Conservation (phyloP, 2,797 vertebrate genomes). For the Nothura maculosa region DNA sequence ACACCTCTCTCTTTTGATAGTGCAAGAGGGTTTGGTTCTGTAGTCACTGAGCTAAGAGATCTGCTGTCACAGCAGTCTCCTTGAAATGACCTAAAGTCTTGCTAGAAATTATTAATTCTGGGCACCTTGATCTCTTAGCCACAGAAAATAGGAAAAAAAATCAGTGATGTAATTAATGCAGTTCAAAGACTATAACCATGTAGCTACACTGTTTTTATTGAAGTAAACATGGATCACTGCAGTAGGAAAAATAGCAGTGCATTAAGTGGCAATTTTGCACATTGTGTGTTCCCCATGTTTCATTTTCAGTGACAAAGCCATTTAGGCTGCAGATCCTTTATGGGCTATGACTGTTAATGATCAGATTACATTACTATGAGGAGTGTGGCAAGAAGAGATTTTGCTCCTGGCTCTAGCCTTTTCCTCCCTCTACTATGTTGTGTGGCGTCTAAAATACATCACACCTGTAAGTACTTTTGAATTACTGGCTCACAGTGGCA, state of each 20-base stretch:
- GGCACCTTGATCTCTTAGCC: conserved; percentile 39
- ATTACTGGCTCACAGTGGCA: rapidly evolving
- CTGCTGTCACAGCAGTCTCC: conserved; percentile 26
- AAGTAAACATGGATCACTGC: neutral
- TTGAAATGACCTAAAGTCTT: conserved; percentile 34
- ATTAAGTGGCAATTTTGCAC: neutral
- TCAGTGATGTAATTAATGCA: neutral
- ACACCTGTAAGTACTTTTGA: neutral
- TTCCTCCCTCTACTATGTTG: neutral
- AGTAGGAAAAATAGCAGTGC: neutral
- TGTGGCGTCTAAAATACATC: neutral
- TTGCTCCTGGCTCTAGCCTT: neutral
- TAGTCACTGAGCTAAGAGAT: conserved; percentile 14
- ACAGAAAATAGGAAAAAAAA: neutral
- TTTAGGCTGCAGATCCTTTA: neutral
- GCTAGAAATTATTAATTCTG: conserved; percentile 22
- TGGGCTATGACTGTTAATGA: neutral
- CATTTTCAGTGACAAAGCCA: rapidly evolving
- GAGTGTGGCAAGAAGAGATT: neutral
- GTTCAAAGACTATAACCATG: neutral
- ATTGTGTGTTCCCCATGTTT: neutral
- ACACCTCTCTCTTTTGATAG: neutral
- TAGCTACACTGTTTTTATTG: neutral
- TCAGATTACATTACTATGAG: neutral
- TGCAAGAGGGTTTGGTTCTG: neutral